Percentiles rank a stretch among this genome's conserved stretches.
Conservation (phyloP, 2,113 vertebrate species). For the Menura novaehollandiae region DNA sequence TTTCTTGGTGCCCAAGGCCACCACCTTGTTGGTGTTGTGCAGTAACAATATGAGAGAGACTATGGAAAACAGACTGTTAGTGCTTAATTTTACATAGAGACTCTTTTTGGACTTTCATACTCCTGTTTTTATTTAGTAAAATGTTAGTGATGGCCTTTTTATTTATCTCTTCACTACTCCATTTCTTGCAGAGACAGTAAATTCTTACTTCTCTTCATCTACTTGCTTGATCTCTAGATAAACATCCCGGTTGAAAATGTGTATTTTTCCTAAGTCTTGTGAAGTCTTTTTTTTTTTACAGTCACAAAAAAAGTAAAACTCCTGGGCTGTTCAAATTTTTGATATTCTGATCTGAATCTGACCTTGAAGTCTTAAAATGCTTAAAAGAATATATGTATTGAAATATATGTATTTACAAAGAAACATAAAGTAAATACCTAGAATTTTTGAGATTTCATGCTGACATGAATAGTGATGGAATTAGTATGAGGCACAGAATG, state of each 20-base stretch:
- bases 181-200: not conserved
- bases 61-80: not conserved
- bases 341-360: not conserved
- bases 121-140: not conserved
- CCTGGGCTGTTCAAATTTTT: not conserved
- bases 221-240: not conserved
- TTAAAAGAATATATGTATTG: not conserved
- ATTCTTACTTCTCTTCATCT: not conserved
- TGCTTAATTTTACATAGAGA: not conserved
- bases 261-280: not conserved
- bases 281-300: not conserved
- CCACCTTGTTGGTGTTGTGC: not conserved
- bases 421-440: not conserved
- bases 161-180: not conserved
- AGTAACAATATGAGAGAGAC: not conserved
- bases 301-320: not conserved
- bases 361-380: not conserved
- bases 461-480: not conserved
- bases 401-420: not conserved
- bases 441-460: not conserved
- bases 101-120: not conserved
- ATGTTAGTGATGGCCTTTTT: not conserved
- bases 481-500: not conserved
- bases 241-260: not conserved
- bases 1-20: conserved; percentile 31